phyloP scores from a whole-genome alignment of 30 jellyfish, hydroid and myxozoan species.

The Aurelia aurita complex sp. Pacific region DNA sequence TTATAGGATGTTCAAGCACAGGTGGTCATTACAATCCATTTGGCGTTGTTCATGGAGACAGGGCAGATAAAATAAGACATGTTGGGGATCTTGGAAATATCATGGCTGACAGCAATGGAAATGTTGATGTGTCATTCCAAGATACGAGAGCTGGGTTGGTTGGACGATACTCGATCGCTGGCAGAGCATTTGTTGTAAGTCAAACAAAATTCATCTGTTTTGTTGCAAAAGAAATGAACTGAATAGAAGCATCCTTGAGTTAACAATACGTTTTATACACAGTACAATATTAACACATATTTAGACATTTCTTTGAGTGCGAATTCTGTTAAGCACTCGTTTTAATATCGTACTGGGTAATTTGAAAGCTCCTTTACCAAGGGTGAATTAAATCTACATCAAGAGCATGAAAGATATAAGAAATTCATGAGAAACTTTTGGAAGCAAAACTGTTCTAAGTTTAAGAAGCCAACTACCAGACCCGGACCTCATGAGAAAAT shows the following conservation, averaged over 20 bases:
- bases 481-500: too few species aligned
- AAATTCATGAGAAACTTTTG: too few species aligned
- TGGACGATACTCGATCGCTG: conserved; percentile 60
- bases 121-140: conserved; percentile 31
- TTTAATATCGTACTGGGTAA: too few species aligned
- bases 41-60: conserved; percentile 52
- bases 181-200: conserved; percentile 84
- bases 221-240: too few species aligned
- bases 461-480: too few species aligned
- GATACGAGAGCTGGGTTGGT: conserved; percentile 56
- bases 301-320: neutral
- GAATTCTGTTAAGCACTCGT: neutral
- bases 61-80: conserved; percentile 41
- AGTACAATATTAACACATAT: neutral
- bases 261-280: neutral
- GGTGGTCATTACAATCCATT: conserved; percentile 76
- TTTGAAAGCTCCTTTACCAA: too few species aligned
- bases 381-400: too few species aligned
- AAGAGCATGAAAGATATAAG: too few species aligned
- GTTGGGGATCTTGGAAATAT: conserved; percentile 84
- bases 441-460: too few species aligned
- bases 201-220: neutral
- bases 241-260: too few species aligned
- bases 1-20: conserved; percentile 49
- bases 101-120: conserved; percentile 47